Base-by-base conservation (phyloP, 2,888 invertebrate species). In the Polyploca ridens region DNA sequence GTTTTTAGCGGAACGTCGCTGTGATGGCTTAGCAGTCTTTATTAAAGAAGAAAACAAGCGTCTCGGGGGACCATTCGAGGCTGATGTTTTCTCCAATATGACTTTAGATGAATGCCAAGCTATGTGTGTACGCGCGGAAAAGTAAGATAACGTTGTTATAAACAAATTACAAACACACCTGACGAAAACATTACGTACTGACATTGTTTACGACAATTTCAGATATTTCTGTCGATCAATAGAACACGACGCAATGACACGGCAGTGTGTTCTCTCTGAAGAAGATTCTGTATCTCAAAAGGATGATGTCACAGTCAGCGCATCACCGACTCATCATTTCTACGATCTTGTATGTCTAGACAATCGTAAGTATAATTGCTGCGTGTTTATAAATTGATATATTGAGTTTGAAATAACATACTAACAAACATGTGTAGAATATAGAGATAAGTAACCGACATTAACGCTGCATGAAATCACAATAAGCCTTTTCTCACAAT, bases 271-370 rank as follows among this genome's bases (percentile, higher is more conserved):
- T n/a, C 94, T 98, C 58, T 98, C 98, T 0, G 98, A 98, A 88
- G 98, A 98, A 90, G 98, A 98, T 85, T 98, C 98, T 0, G 96
- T 97, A 57, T 98, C 98, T 0, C 97, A 98, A 85, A 97, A 97
- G 83, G 97, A 98, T 85, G 98, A 98, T 83, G 96, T 98, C 76
- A 97, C 97, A 62, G 96, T 97, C 46, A 97, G 97, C 86, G 97
- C 96, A 77, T 97, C 97, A 76, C 97, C 97, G 4, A 97, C 97
- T 11, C 97, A 98, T 88, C 97, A 98, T 84, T 97, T 98, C 85
- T 98, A 97, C 83, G 98, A 98, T 89, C 96, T 98, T 66, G 97
- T 98, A 67, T 98, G 98, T 85, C 93, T 98, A 77, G 98, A 98
- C 87, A 98, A 97, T 91, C 97, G 98, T 98, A 94, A 97, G 97